Base-by-base conservation (phyloP, 37 sponge, comb jelly and placozoan species). In the Beroe forskalii region DNA sequence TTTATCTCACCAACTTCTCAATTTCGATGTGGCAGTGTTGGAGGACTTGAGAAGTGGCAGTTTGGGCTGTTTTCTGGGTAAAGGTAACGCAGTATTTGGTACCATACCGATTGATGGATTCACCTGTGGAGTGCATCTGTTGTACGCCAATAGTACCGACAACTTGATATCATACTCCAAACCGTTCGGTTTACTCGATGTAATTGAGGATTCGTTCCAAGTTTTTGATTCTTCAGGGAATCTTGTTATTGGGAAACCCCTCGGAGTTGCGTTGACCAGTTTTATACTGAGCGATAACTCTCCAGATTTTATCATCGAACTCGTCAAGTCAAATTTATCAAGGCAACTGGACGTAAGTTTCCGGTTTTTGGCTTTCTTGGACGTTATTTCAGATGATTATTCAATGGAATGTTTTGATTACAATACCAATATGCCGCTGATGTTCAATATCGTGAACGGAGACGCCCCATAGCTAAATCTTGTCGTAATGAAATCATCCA, bases 41-140 rank as follows among this genome's bases (percentile, higher is more conserved):
- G 66, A 63, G 20, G 25, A 63, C 28, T 28, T 63, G 25, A 63
- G 25, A 30, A 8, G 20, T 24, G 66, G 4, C n/a, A 28, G 28
- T 8, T 63, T 63, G 66, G 66, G 66, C 66, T 63, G 66, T 20
- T 63, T 63, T 19, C 4, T 63, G 66, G 66, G 66, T 63, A 63
- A 63, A 63, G 2, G 25, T 20, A 30, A 28, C 28, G 66, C 20
- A 24, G 25, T 4, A 24, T 28, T 3, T 24, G 4, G 66, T 63
- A 30, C 25, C 25, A 4, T 63, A 19, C 66, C 66, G 66, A 4
- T 63, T 28, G 66, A 63, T 19, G 66, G 66, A 63, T 30, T 63
- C 3, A n/a, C 66, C 3, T 63, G 66, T 63, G 9, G 4, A 3
- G 14, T 63, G 66, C 25, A 63, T 63, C 66, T 63, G 24, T 30